phyloP scores from a whole-genome alignment of 2,888 invertebrate genomes.

The Nomada lathburiana region DNA sequence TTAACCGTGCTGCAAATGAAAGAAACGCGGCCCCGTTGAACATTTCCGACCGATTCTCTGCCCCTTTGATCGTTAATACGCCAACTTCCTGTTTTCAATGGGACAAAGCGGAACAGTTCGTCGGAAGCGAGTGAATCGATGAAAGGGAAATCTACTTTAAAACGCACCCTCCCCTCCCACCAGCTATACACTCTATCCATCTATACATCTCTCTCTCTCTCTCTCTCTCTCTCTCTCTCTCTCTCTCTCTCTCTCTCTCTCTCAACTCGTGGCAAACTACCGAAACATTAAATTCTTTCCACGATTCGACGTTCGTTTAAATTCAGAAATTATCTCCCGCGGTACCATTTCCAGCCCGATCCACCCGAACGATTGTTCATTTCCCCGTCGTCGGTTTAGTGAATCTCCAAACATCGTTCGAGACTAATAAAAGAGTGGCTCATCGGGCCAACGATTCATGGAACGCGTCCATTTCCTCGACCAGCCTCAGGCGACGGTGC shows the following conservation, averaged over 20 bases:
- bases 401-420: conserved; percentile 29
- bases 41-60: conserved; percentile 26
- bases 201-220: neutral
- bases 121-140: conserved; percentile 10
- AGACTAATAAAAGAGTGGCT: conserved; percentile 45
- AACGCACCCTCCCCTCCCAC: neutral
- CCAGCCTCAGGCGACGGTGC: conserved; percentile 49
- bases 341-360: neutral
- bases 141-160: conserved; percentile 41
- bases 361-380: neutral
- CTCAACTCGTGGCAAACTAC: neutral
- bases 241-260: too few species aligned
- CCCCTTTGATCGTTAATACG: conserved; percentile 51
- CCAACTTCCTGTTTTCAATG: conserved; percentile 51
- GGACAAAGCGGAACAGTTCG: conserved; percentile 36
- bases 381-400: neutral
- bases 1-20: conserved; percentile 27
- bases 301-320: neutral
- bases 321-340: neutral
- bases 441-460: neutral
- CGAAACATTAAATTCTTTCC: conserved; percentile 21
- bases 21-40: conserved; percentile 24
- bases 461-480: conserved; percentile 48
- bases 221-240: neutral
- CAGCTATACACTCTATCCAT: neutral